A percentile compares a stretch with the other conserved stretches of the same genome.
These are phyloP conservation scores for Pampusana beccarii DNA, from an alignment of 2,113 vertebrate genomes.

Conservation along the genomic window DNA sequence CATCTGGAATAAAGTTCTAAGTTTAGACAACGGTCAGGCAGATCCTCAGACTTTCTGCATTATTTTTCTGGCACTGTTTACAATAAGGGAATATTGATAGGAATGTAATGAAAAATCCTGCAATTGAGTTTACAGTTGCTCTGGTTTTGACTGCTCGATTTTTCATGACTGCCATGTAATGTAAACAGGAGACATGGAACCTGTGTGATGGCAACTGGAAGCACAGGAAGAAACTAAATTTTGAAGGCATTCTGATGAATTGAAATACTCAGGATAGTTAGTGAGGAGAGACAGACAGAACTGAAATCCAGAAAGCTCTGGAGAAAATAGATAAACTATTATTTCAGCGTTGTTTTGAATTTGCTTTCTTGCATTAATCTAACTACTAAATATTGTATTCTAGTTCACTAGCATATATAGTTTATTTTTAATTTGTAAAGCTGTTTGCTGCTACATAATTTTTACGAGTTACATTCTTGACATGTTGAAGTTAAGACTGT, in stretches of 20 bases:
- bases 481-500: neutral
- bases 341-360: neutral
- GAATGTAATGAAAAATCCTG: neutral
- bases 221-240: neutral
- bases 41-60: neutral
- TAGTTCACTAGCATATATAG: neutral
- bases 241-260: neutral
- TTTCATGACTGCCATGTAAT: neutral
- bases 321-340: neutral
- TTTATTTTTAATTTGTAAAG: neutral
- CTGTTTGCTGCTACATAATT: neutral
- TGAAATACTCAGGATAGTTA: neutral
- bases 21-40: neutral
- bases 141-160: neutral
- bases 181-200: neutral
- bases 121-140: neutral
- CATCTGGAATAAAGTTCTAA: neutral
- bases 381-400: neutral
- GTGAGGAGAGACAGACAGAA: neutral
- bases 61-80: neutral
- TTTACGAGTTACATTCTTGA: fast-evolving
- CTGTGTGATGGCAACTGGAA: neutral
- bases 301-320: neutral
- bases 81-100: neutral
- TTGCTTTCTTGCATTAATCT: neutral